Evolutionary conservation across 2,888 invertebrate species (phyloP), one percentile per base, ranked within the genome.

Genomic region (Diadegma fenestrale): DNA sequence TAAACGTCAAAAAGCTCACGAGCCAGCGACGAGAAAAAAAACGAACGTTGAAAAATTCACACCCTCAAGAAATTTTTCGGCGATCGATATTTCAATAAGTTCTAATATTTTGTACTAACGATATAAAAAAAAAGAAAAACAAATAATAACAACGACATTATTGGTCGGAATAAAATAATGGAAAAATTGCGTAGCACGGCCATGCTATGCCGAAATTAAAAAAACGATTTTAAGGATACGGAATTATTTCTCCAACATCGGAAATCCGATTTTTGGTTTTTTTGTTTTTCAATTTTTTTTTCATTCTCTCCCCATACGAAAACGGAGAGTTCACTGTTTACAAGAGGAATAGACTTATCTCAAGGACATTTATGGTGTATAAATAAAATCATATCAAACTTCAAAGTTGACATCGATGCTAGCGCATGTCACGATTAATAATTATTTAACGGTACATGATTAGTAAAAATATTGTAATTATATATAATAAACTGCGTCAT

Each of bases 351-450:
- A 69, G 48, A 76, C 80, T 37, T 54, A 63, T 85, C 77, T 69
- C 81, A 51, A 61, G 68, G 54, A 84, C 77, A 76, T 72, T 72
- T 71, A 86, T 30, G 73, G 86, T 80, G 84, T 86, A 93, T 92
- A 93, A 93, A 94, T 92, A 91, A 92, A 93, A 90, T 92, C 94
- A 94, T 94, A 94, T 94, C 93, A 94, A 91, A 92, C 92, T 91
- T 91, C 92, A 86, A 80, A 91, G 90, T 92, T 92, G 92, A 91
- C 92, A 91, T 92, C 92, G 92, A 91, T 88, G 88, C 88, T 92
- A 91, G 91, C 26, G 89, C 90, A 92, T 90, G 88, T 87, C 88
- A 89, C 89, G 87, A 90, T 90, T 88, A 91, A 90, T 91, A 90
- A 93, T 92, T 92, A 92, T 91, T 91, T 91, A 93, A 89, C 88